Evolutionary conservation across 1,140 invertebrate genomes (phyloP), one percentile per base, ranked within the genome.

Genomic region (Aphelenchoides besseyi): DNA sequence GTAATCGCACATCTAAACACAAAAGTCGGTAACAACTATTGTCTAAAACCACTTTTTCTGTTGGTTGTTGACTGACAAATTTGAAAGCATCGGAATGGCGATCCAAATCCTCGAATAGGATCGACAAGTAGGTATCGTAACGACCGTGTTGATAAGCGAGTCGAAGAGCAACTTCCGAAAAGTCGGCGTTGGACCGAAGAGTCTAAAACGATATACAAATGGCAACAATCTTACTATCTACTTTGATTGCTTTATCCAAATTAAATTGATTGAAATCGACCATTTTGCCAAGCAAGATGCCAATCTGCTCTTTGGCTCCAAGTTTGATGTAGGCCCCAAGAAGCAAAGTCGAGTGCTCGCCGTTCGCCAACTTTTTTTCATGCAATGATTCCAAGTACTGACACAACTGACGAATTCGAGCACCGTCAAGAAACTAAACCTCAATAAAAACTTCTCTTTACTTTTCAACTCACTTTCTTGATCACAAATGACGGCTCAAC

Each of bases 401-500:
- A 30, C 75, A 78, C n/a, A 83, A 59, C 35, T 82, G 82, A 1
- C 32, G 12, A 29, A 84, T 75, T 5, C 77, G 59, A 8, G 73
- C 33, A 0, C 76, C 82, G 37, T 82, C 79, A 9, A 82, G 59
- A 69, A 82, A 82, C 80, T 81, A 3, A 67, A 76, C 12, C 32
- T 37, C 18, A 59, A 9, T 64, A n/a, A 0, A 28, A 68, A 68
- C 1, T 68, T 32, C 16, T 64, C 1, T 32, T 35, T 62, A 68
- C 9, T 62, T 71, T 3, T 16, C 3, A 71, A 77, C 16, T 26
- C 63, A 84, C 80, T 69, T 78, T 75, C 70, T 75, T 77, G 64
- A 83, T 83, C 18, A 83, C 80, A 53, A 78, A 78, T 33, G 83
- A 83, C 9, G 82, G 83, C 26, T 84, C 83, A 0, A 83, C 36